Conservation (phyloP, 1,140 invertebrate genomes). For the Probaryconus sp. region DNA sequence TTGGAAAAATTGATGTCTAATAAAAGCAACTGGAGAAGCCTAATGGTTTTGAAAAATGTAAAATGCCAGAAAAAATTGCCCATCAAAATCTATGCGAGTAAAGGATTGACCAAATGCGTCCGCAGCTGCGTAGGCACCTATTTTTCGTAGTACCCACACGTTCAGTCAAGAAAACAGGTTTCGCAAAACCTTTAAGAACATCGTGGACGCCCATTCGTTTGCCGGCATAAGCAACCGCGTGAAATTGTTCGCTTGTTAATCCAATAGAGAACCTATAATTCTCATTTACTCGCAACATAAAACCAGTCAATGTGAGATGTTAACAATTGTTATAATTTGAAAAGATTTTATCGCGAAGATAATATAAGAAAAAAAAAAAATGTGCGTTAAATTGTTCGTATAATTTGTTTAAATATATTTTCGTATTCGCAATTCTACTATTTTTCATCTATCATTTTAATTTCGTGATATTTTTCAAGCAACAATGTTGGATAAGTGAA, state of each 20-base stretch:
- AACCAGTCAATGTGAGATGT: conserved; percentile 4
- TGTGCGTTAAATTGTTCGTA: no score
- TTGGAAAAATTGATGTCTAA: no score
- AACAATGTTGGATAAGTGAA: no score
- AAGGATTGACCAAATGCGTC: conserved; percentile 36
- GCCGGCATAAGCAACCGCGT: conserved; percentile 39
- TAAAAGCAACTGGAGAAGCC: no score
- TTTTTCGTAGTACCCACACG: conserved; percentile 49
- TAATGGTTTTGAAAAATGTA: no score
- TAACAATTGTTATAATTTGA: no score
- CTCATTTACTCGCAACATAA: neutral
- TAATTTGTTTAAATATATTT: no score
- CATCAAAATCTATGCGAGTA: conserved; percentile 41
- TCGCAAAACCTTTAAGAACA: conserved; percentile 46
- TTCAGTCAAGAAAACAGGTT: conserved; percentile 41
- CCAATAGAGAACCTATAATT: conserved; percentile 18
- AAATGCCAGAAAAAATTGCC: neutral
- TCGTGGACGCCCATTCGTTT: conserved; percentile 41
- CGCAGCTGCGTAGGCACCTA: conserved; percentile 41
- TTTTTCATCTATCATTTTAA: no score
- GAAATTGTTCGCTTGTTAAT: conserved; percentile 43
- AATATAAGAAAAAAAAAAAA: no score
- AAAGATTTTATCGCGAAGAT: no score
- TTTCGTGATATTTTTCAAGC: no score
- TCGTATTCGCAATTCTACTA: no score